Conservation (phyloP, 2,888 invertebrate species). For the Conistra vaccinii region DNA sequence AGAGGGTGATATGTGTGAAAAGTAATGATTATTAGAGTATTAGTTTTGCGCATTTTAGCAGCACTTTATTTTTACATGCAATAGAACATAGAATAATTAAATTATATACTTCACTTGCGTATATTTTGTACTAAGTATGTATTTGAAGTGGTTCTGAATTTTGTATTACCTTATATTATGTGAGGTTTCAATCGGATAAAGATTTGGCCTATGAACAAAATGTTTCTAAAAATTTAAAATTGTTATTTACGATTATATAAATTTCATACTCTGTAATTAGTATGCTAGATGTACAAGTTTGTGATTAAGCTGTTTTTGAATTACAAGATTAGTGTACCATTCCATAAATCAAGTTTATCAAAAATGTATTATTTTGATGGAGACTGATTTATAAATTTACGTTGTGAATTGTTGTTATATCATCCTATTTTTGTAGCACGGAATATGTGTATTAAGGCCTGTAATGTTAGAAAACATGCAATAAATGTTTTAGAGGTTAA, state of each 20-base stretch:
- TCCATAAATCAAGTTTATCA: slow-evolving; percentile 55
- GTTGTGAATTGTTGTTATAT: slow-evolving; percentile 41
- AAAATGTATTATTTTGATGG: slow-evolving; percentile 58
- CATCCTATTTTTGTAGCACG: slow-evolving; percentile 54
- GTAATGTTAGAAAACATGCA: slow-evolving; percentile 15
- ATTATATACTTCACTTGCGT: slow-evolving; percentile 26
- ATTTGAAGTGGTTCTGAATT: slow-evolving; percentile 21
- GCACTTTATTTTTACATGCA: slow-evolving; percentile 48
- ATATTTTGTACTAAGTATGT: slow-evolving; percentile 28
- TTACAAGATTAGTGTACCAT: slow-evolving; percentile 57
- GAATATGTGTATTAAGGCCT: slow-evolving; percentile 27
- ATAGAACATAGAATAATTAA: slow-evolving; percentile 11
- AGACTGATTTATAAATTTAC: slow-evolving; percentile 65
- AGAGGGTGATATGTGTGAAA: slow-evolving; percentile 12
- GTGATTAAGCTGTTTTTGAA: slow-evolving; percentile 28
- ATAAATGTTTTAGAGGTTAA: slow-evolving; percentile 2
- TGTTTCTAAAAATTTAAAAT: slow-evolving; percentile 25
- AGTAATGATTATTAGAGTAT: slow-evolving; percentile 16
- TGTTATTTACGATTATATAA: slow-evolving; percentile 44
- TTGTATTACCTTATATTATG: slow-evolving; percentile 23
- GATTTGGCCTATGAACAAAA: slow-evolving; percentile 54
- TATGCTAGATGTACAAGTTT: slow-evolving; percentile 49
- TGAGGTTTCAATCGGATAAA: slow-evolving; percentile 24
- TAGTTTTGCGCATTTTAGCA: slow-evolving; percentile 39
- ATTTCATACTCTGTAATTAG: slow-evolving; percentile 37